Percentiles rank a stretch among this genome's conserved stretches.
These are phyloP conservation scores for Trissoscelio sp. DNA, from an alignment of 2,888 invertebrate species.

Conservation along the genomic window DNA sequence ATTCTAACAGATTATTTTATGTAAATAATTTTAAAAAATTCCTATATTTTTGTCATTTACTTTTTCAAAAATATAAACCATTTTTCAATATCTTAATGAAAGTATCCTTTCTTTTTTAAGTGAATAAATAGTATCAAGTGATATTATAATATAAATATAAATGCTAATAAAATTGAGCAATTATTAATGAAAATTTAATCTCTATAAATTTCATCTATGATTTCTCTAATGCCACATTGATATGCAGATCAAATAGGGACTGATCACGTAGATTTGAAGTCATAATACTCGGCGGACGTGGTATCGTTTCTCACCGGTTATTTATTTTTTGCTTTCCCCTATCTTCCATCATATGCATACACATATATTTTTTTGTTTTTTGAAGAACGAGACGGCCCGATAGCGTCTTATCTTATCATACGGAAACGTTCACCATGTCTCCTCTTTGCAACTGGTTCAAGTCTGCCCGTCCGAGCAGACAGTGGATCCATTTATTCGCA, in stretches of 20 bases:
- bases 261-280: slow-evolving; percentile 64
- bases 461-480: slow-evolving; percentile 69
- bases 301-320: slow-evolving; percentile 63
- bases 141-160: no score
- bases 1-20: no score
- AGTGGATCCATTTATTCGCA: slow-evolving; percentile 81
- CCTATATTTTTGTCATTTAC: no score
- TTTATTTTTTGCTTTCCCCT: slow-evolving; percentile 48
- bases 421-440: slow-evolving; percentile 78
- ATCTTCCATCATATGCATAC: slow-evolving; percentile 55
- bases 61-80: no score
- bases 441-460: slow-evolving; percentile 70
- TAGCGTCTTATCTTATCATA: slow-evolving; percentile 81
- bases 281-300: slow-evolving; percentile 46
- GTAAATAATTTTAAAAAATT: no score
- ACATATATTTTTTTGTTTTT: slow-evolving; percentile 50
- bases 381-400: slow-evolving; percentile 70
- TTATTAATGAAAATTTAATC: no score
- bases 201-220: no score
- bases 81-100: no score
- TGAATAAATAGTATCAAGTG: no score
- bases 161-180: no score
- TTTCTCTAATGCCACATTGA: slow-evolving; percentile 69
- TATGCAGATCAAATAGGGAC: slow-evolving; percentile 73
- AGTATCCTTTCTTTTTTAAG: no score